These are phyloP conservation scores for Pangasius sanitwongsei DNA, from an alignment of 2,797 vertebrate genomes.

Conservation along the genomic window DNA sequence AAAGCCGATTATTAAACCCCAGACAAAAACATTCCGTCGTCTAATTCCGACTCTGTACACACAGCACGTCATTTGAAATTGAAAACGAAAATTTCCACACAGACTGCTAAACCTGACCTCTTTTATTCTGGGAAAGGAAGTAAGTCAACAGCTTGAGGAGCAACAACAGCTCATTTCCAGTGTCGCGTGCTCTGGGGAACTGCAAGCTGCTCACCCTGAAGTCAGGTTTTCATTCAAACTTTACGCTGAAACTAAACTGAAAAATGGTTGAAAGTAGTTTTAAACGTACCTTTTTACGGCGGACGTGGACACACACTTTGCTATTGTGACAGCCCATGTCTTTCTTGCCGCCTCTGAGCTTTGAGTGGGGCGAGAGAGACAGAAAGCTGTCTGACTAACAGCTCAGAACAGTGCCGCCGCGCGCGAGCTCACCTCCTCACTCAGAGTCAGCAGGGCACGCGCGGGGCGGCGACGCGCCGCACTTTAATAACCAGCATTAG, in stretches of 20 bases:
- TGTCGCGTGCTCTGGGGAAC: background rate
- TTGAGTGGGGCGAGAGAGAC: background rate
- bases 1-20: slow-evolving; percentile 9
- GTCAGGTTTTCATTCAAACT: slow-evolving; percentile 17
- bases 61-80: slow-evolving; percentile 23
- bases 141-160: background rate
- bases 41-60: background rate
- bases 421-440: slow-evolving; percentile 12
- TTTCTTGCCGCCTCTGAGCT: background rate
- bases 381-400: background rate
- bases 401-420: background rate
- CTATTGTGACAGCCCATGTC: slow-evolving; percentile 77
- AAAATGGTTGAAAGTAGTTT: background rate
- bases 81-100: background rate
- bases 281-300: slow-evolving; percentile 46
- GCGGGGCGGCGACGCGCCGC: background rate
- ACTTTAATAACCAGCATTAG: slow-evolving; percentile 4
- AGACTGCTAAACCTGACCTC: background rate
- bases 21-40: slow-evolving; percentile 5
- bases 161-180: background rate
- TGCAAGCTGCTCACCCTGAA: background rate
- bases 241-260: background rate
- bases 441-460: background rate
- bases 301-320: slow-evolving; percentile 61
- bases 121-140: background rate